Evolutionary conservation across 1,140 invertebrate genomes (phyloP), one percentile per base, ranked within the genome.

Genomic region (Rhyacophila brunnea): DNA sequence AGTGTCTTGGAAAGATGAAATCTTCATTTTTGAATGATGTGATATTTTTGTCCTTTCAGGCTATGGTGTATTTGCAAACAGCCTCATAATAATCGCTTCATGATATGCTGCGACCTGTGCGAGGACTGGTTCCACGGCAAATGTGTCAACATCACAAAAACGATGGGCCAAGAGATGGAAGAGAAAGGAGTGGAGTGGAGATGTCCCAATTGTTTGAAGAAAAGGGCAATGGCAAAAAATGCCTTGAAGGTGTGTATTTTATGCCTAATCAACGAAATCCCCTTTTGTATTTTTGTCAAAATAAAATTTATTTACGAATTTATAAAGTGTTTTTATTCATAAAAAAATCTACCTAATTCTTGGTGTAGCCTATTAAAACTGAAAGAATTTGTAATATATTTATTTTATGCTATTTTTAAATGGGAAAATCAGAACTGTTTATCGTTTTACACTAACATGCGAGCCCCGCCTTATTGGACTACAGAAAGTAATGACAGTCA

Each of bases 51-150:
- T 28, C 36, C 45, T 7, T n/a, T 11, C 54, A 79, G 77, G 66
- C 78, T 97, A 17, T 98, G 95, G 93, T 98, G 95, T 74, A 91
- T 97, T 68, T 98, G 95, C 71, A 87, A 90, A 67, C 90, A 94
- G 68, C 95, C 95, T 0, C 93, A 98, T 72, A 94, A 95, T 68
- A 95, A 96, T 77, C 83, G 93, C 23, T 98, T 98, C 72, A 98
- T 98, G 96, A 98, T 98, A 69, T 95, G 93, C 71, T 98, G 96
- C 73, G 96, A 98, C 74, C 83, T 85, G 1, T 98, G 95, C 75
- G 90, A 96, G 72, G 93, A 97, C 68, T 98, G 95, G 95, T 98
- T 93, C 70, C 96, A 98, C 74, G 95, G 95, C 6, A 93, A 90
- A 68, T 98, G 95, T 79, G 95, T 98, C 5, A 92, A 92, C 59